Evolutionary conservation across 2,888 invertebrate genomes (phyloP).

Genomic region (Linhomoeus sp.): DNA sequence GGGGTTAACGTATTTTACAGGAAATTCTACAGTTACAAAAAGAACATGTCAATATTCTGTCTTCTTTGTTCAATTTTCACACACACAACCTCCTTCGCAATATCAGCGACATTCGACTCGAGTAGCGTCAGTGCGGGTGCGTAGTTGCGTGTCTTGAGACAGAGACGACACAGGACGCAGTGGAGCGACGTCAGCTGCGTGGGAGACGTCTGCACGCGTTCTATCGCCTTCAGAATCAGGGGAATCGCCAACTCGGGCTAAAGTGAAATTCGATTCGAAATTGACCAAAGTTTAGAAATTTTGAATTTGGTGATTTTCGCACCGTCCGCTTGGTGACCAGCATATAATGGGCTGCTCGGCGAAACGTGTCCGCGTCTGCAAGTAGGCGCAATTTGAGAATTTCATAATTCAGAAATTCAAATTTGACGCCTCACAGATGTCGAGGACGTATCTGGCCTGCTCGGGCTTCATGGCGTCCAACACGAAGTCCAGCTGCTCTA

Average conservation of each 20-base stretch:
- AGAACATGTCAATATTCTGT: too few relatives aligned
- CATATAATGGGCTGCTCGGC: too few relatives aligned
- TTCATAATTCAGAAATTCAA: too few relatives aligned
- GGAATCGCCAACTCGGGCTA: slow-evolving; percentile 60
- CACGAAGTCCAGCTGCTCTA: too few relatives aligned
- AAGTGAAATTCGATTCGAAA: neutral
- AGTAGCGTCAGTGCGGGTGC: slow-evolving; percentile 71
- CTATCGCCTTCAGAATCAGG: slow-evolving; percentile 58
- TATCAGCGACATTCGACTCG: slow-evolving; percentile 44
- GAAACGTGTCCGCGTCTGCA: too few relatives aligned
- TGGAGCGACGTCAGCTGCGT: slow-evolving; percentile 82
- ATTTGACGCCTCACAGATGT: neutral
- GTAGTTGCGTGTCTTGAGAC: slow-evolving; percentile 69
- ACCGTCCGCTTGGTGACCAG: neutral
- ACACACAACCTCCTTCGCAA: slow-evolving; percentile 52
- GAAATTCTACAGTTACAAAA: too few relatives aligned
- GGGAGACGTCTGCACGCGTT: slow-evolving; percentile 63
- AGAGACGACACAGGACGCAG: slow-evolving; percentile 64
- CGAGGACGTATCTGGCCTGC: neutral
- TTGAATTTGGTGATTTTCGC: neutral
- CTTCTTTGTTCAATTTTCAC: neutral
- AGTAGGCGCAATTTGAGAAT: too few relatives aligned
- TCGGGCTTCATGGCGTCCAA: too few relatives aligned
- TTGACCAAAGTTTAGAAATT: neutral
- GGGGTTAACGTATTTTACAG: too few relatives aligned